phyloP scores from a whole-genome alignment of 2,113 vertebrate genomes.

The Scophthalmus maximus region DNA sequence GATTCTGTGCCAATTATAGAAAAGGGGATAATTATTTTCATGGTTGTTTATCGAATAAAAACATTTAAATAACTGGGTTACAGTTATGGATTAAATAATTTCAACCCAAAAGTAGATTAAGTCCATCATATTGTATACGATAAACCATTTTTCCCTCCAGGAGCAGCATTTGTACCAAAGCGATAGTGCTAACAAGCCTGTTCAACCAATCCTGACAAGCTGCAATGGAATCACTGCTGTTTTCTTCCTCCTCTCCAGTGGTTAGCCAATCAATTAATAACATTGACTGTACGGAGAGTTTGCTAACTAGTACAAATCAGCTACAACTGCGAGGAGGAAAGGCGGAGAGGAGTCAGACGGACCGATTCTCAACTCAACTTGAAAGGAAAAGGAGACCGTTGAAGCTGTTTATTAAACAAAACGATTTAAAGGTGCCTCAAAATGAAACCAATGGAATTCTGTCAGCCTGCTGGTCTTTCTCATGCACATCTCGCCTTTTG shows the following conservation, averaged over 20 bases:
- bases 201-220: constrained; percentile 49
- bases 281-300: constrained; percentile 44
- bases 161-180: constrained; percentile 33
- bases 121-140: constrained; percentile 23
- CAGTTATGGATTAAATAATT: not conserved
- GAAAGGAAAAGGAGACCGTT: constrained; percentile 8
- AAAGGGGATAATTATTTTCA: not conserved
- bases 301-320: constrained; percentile 60
- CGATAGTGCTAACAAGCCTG: constrained; percentile 46
- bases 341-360: constrained; percentile 1
- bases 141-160: constrained; percentile 25
- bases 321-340: constrained; percentile 47
- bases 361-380: not conserved
- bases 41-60: not conserved
- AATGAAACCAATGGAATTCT: not conserved
- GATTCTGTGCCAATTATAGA: not conserved
- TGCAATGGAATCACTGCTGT: constrained; percentile 49
- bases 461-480: not conserved
- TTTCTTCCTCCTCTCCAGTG: constrained; percentile 50
- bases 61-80: not conserved
- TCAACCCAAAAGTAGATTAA: not conserved
- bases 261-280: constrained; percentile 61
- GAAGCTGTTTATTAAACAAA: constrained; percentile 5
- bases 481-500: not conserved
- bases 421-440: constrained; percentile 2